Evolutionary conservation across 2,888 invertebrate genomes (phyloP).

Genomic region (Ellobium chinense): DNA sequence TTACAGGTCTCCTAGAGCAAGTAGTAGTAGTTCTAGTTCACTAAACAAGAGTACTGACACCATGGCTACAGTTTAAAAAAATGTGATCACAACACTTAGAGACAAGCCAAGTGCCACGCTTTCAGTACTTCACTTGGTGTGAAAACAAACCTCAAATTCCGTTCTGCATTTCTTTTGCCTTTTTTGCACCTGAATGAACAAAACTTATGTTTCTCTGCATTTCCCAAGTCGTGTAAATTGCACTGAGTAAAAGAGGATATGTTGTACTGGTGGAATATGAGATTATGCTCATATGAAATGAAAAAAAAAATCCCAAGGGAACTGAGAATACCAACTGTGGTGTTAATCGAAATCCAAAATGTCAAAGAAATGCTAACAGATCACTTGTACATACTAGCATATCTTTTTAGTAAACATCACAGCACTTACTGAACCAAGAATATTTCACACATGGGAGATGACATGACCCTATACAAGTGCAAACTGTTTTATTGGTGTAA

Average conservation of each 20-base stretch:
- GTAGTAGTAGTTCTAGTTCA: conserved; percentile 45
- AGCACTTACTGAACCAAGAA: background rate
- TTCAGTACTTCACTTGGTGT: background rate
- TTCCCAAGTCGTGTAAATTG: background rate
- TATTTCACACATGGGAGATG: background rate
- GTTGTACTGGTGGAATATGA: background rate
- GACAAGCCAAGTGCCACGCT: background rate
- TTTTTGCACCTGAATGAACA: background rate
- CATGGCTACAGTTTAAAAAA: conserved; percentile 41
- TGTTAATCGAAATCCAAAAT: background rate
- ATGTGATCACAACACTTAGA: conserved; percentile 52
- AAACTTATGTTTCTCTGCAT: background rate
- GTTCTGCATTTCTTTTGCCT: background rate
- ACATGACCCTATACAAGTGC: conserved; percentile 36
- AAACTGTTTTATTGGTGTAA: conserved; percentile 31
- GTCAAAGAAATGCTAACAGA: background rate
- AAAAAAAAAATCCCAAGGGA: background rate
- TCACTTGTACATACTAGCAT: too few species aligned
- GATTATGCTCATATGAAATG: conserved; percentile 16
- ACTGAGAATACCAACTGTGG: background rate
- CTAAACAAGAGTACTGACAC: conserved; percentile 47
- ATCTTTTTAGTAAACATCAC: background rate
- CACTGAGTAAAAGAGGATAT: background rate
- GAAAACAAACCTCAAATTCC: background rate
- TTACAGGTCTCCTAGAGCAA: conserved; percentile 47